Conservation (phyloP, 2,797 vertebrate genomes). For the Melanotaenia nigrans region DNA sequence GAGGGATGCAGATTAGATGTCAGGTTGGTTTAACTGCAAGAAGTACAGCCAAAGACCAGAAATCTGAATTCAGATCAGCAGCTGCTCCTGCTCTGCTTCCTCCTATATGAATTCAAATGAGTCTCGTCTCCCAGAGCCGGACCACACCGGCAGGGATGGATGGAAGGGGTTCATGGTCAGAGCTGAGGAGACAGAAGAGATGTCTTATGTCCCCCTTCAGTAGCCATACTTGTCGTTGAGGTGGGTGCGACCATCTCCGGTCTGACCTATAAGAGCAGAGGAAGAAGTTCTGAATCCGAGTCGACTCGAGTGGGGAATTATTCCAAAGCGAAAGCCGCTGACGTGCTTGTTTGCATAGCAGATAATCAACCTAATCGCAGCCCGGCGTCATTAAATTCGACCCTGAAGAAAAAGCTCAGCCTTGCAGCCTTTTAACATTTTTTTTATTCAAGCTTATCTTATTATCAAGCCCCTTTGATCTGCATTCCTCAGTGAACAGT, state of each 20-base stretch:
- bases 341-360: not conserved
- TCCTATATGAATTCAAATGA: conserved; percentile 32
- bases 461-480: conserved; percentile 52
- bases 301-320: not conserved
- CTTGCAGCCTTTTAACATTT: conserved; percentile 33
- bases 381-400: conserved; percentile 1
- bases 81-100: conserved; percentile 11
- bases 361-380: conserved; percentile 4
- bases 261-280: conserved; percentile 84
- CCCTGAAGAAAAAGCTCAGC: conserved; percentile 16
- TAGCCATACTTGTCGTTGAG: conserved; percentile 98
- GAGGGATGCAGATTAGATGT: conserved; percentile 60
- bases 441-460: conserved; percentile 49
- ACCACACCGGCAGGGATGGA: not conserved
- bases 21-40: conserved; percentile 60
- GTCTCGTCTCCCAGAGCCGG: not conserved
- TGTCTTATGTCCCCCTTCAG: conserved; percentile 70
- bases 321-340: not conserved
- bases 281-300: not conserved
- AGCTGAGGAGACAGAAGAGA: conserved; percentile 17
- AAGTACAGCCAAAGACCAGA: conserved; percentile 48
- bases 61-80: conserved; percentile 54
- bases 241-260: conserved; percentile 94
- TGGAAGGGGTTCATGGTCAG: conserved; percentile 21
- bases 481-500: conserved; percentile 41